phyloP scores from a whole-genome alignment of 2,888 invertebrate species.

The Polyommatus iphigenia region DNA sequence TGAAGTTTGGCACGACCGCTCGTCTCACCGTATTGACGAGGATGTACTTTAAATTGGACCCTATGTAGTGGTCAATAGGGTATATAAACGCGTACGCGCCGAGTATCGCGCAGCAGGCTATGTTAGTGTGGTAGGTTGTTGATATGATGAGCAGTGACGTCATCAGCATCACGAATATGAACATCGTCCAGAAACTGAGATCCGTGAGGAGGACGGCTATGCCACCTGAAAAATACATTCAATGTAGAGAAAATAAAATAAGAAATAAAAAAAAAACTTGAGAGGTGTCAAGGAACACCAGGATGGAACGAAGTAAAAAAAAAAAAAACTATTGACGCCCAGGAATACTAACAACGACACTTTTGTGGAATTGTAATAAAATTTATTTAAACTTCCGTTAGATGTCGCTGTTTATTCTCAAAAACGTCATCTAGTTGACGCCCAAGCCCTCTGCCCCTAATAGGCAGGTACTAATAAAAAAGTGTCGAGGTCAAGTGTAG shows the following conservation, averaged over 20 bases:
- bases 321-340: too few species aligned
- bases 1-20: slow-evolving; percentile 80
- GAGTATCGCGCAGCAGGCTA: slow-evolving; percentile 82
- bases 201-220: slow-evolving; percentile 69
- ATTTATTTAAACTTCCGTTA: too few species aligned
- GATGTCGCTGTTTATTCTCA: too few species aligned
- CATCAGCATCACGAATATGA: slow-evolving; percentile 73
- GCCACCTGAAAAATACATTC: slow-evolving; percentile 64
- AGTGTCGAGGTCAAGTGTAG: too few species aligned
- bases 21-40: slow-evolving; percentile 84
- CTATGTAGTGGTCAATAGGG: slow-evolving; percentile 83
- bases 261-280: too few species aligned
- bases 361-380: too few species aligned
- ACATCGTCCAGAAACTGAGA: slow-evolving; percentile 83
- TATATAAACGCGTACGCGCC: slow-evolving; percentile 83
- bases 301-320: too few species aligned
- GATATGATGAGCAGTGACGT: slow-evolving; percentile 72
- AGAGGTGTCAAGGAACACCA: too few species aligned
- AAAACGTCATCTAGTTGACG: too few species aligned
- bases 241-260: background rate
- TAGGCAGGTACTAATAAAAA: too few species aligned
- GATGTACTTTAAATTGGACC: slow-evolving; percentile 84
- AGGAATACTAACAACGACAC: too few species aligned
- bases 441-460: too few species aligned
- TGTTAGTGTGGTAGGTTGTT: slow-evolving; percentile 77